phyloP scores from a whole-genome alignment of 2,113 vertebrate species.

The Notothenia coriiceps region DNA sequence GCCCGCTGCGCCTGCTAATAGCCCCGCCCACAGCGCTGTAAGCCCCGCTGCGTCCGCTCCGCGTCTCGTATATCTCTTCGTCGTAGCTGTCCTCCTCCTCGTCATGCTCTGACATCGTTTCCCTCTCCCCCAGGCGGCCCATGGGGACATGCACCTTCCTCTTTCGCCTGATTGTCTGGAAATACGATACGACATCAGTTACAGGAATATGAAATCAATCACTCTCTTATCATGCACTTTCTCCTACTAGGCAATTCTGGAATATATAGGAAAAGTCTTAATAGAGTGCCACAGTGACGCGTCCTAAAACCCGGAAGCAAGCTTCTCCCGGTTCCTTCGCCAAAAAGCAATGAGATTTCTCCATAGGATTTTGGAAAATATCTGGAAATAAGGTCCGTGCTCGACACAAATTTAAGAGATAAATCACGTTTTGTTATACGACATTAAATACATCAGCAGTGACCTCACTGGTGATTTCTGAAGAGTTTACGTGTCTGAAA shows the following conservation, averaged over 20 bases:
- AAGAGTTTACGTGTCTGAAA: no score
- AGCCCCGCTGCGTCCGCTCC: slow-evolving; percentile 85
- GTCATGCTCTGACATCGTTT: slow-evolving; percentile 93
- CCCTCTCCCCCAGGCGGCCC: slow-evolving; percentile 90
- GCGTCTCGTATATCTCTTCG: slow-evolving; percentile 91
- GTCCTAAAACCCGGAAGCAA: no score
- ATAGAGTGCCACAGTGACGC: not conserved
- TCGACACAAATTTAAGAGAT: no score
- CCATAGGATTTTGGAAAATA: no score
- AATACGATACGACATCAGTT: slow-evolving; percentile 25
- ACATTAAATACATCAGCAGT: no score
- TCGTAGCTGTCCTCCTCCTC: slow-evolving; percentile 97
- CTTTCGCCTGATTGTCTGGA: slow-evolving; percentile 96
- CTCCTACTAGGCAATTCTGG: not conserved
- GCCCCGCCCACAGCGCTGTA: slow-evolving; percentile 82
- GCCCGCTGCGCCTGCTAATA: slow-evolving; percentile 82
- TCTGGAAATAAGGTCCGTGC: no score
- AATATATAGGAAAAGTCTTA: not conserved
- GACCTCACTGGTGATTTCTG: no score
- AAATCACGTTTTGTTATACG: no score
- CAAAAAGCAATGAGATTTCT: no score
- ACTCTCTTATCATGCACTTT: not conserved
- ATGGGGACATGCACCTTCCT: slow-evolving; percentile 96
- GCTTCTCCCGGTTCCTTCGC: no score
- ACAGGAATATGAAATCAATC: slow-evolving; percentile 28